Base-by-base conservation (phyloP, 2,113 vertebrate genomes). In the Himantopus leucocephalus region DNA sequence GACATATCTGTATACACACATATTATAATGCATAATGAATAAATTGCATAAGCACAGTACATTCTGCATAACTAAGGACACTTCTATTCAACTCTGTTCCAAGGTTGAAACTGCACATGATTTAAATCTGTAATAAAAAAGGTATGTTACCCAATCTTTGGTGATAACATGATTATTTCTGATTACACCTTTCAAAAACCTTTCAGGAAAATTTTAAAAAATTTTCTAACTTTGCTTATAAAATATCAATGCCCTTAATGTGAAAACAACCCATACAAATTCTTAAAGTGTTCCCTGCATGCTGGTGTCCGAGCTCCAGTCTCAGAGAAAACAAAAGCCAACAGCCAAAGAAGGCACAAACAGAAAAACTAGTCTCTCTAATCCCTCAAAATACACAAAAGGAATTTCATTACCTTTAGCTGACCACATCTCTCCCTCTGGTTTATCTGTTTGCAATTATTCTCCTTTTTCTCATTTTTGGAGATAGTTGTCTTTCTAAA, bases 391-490 rank as follows among this genome's bases (percentile, higher is more conserved):
- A 47, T 27, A 92, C 6, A 19, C 6, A 88, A 56, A 8, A 48
- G 6, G 55, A 60, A 92, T 77, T 88, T 63, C 29, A 88, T 93
- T 90, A 93, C 88, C 92, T 95, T 95, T 81, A 67, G 85, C 30
- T 88, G 82, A 92, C 75, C 27, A 80, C 7, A 43, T 50, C 6
- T 63, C 63, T 81, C 56, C 37, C 62, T 78, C 47, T 34, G 22
- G 47, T 76, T 93, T 74, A 88, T 79, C n/a, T 89, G n/a, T 58
- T 78, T 75, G 55, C 22, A 52, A 75, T 85, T 89, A 62, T 52
- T 66, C 39, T 76, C 12, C n/a, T 59, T 90, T 41, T 76, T 55
- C 24, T 74, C n/a, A 59, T 35, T 56, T 92, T 43, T 88, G 50
- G 67, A 58, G 39, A 70, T 1, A 63, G 47, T 5, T 71, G 45